These are phyloP conservation scores for Tenthredo mesomela DNA, from an alignment of 2,888 invertebrate genomes.

Conservation along the genomic window DNA sequence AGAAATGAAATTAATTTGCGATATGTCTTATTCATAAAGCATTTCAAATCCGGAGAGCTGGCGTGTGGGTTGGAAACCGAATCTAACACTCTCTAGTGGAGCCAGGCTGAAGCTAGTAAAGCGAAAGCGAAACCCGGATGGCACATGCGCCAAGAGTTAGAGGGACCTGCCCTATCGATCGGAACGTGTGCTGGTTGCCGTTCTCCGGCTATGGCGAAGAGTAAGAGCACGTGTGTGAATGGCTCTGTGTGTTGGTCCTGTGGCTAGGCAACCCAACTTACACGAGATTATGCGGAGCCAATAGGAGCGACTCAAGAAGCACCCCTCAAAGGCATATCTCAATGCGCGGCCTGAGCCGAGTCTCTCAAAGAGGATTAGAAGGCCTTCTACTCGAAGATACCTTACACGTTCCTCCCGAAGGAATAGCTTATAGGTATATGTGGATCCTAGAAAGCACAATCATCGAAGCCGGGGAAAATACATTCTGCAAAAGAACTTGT, in stretches of 20 bases:
- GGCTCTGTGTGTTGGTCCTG: slow-evolving; percentile 68
- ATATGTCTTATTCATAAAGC: slow-evolving; percentile 38
- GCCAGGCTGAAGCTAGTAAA: slow-evolving; percentile 32
- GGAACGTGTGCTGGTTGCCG: slow-evolving; percentile 59
- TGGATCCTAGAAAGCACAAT: slow-evolving; percentile 22
- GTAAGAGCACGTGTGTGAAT: slow-evolving; percentile 67
- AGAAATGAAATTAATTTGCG: slow-evolving; percentile 21
- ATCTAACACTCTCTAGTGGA: slow-evolving; percentile 29
- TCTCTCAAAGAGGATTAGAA: slow-evolving; percentile 76
- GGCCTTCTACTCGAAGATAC: slow-evolving; percentile 71
- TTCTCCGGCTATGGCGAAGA: slow-evolving; percentile 39
- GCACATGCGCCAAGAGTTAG: slow-evolving; percentile 74
- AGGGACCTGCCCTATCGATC: slow-evolving; percentile 77
- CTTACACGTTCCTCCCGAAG: slow-evolving; percentile 53
- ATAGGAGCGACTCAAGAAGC: slow-evolving; percentile 69
- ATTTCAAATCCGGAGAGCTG: slow-evolving; percentile 20
- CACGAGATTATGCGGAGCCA: slow-evolving; percentile 75
- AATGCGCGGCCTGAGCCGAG: slow-evolving; percentile 71
- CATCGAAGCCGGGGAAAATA: slow-evolving; percentile 8
- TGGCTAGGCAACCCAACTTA: slow-evolving; percentile 76
- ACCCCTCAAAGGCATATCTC: slow-evolving; percentile 75
- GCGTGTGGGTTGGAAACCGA: slow-evolving; percentile 27
- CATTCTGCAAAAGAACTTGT: background rate
- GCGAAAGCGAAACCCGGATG: slow-evolving; percentile 36
- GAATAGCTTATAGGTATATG: slow-evolving; percentile 16